A percentile compares a stretch with the other conserved stretches of the same genome.
These are phyloP conservation scores for Erpobdella octoculata DNA, from an alignment of 2,888 invertebrate species.

Conservation along the genomic window DNA sequence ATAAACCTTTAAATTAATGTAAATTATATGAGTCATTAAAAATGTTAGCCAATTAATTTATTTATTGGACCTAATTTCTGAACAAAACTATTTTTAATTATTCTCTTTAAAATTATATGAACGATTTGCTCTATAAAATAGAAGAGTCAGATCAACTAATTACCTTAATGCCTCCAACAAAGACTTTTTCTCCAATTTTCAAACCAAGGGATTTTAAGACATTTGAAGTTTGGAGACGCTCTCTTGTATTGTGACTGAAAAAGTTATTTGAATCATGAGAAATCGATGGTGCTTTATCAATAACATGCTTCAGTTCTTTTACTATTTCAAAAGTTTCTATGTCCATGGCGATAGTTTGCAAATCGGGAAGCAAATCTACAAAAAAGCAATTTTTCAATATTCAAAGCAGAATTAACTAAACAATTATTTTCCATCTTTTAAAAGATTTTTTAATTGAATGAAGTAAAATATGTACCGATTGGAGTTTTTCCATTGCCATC, in stretches of 20 bases:
- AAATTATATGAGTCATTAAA: no score
- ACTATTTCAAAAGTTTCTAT: slow-evolving; percentile 51
- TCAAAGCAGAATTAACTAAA: slow-evolving; percentile 19
- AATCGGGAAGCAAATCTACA: slow-evolving; percentile 53
- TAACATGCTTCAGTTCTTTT: slow-evolving; percentile 47
- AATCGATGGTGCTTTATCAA: slow-evolving; percentile 46
- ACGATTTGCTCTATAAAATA: neutral
- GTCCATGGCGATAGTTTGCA: slow-evolving; percentile 47
- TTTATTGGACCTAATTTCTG: neutral
- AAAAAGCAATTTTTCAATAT: slow-evolving; percentile 3
- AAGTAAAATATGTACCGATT: slow-evolving; percentile 5
- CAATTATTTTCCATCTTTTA: neutral
- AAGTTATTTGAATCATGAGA: no score
- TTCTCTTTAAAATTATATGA: no score
- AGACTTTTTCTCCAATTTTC: slow-evolving; percentile 52
- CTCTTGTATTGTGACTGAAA: slow-evolving; percentile 7
- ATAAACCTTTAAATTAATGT: no score
- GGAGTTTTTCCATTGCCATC: slow-evolving; percentile 47
- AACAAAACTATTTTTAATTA: neutral
- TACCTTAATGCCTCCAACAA: slow-evolving; percentile 51
- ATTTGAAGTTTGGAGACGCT: slow-evolving; percentile 39
- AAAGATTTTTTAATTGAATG: neutral
- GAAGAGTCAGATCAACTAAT: slow-evolving; percentile 4
- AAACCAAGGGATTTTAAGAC: slow-evolving; percentile 53
- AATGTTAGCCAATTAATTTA: no score